Conservation (phyloP, 2,888 invertebrate genomes). For the Vandiemenella viatica region DNA sequence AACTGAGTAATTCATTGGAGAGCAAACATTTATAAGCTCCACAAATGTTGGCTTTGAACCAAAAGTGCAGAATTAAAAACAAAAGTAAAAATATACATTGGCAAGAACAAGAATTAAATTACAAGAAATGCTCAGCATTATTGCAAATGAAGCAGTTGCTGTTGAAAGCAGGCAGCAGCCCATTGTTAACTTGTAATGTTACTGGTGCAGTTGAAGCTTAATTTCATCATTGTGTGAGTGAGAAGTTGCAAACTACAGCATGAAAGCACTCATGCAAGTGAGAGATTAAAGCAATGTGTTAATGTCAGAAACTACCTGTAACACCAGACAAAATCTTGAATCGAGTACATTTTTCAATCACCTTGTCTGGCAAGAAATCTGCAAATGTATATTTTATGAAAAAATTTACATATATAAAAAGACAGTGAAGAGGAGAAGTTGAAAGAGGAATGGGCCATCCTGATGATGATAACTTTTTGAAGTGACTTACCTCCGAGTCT, state of each 20-base stretch:
- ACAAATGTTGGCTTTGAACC: too few species aligned
- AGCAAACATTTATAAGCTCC: too few species aligned
- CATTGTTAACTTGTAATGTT: background rate
- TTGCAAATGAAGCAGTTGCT: background rate
- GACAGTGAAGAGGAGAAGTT: too few species aligned
- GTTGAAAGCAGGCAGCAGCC: background rate
- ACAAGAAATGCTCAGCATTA: too few species aligned
- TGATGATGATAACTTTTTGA: background rate
- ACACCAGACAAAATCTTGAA: background rate
- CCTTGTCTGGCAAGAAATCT: background rate
- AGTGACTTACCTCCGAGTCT: conserved; percentile 54
- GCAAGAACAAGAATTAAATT: too few species aligned
- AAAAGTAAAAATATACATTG: too few species aligned
- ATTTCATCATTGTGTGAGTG: background rate
- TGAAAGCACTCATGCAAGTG: background rate
- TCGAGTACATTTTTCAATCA: background rate
- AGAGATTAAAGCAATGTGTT: background rate
- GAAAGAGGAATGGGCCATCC: background rate
- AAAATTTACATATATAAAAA: too few species aligned
- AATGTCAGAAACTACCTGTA: background rate
- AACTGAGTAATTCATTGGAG: too few species aligned
- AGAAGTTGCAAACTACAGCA: background rate
- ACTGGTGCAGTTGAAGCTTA: background rate
- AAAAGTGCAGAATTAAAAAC: too few species aligned
- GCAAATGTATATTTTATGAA: background rate